Percentiles rank a stretch among this genome's conserved stretches.
Conservation (phyloP, 2,113 vertebrate species). For the Laticauda colubrina region DNA sequence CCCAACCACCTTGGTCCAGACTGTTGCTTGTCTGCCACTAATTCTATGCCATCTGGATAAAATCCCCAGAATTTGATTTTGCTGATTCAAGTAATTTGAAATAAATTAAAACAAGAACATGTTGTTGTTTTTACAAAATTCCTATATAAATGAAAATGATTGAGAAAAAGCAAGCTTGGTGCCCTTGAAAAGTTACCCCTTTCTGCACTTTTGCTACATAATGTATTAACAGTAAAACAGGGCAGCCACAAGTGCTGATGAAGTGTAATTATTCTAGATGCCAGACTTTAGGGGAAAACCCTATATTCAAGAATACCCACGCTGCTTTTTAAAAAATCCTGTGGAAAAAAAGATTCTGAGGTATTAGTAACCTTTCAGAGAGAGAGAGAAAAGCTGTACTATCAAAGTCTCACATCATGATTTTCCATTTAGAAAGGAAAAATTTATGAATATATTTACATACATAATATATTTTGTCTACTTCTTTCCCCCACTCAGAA, state of each 20-base stretch:
- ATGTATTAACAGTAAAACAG: background rate
- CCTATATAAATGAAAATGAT: background rate
- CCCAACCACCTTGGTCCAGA: background rate
- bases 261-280: background rate
- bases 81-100: background rate
- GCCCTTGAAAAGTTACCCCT: background rate
- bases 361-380: slow-evolving; percentile 3
- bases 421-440: slow-evolving; percentile 32
- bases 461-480: background rate
- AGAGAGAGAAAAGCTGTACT: background rate
- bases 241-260: background rate
- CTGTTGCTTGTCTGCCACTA: background rate
- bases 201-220: background rate
- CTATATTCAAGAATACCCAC: slow-evolving; percentile 17
- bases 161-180: background rate
- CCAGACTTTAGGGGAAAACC: slow-evolving; percentile 5
- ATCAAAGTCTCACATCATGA: background rate
- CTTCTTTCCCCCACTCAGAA: background rate
- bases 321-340: background rate
- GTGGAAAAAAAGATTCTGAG: slow-evolving; percentile 7
- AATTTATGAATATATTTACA: background rate
- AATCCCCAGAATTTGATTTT: background rate
- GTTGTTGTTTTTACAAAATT: background rate
- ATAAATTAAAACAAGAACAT: background rate
- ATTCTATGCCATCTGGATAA: background rate